These are phyloP conservation scores for Diadegma fenestrale DNA, from an alignment of 2,888 invertebrate genomes.

Conservation along the genomic window DNA sequence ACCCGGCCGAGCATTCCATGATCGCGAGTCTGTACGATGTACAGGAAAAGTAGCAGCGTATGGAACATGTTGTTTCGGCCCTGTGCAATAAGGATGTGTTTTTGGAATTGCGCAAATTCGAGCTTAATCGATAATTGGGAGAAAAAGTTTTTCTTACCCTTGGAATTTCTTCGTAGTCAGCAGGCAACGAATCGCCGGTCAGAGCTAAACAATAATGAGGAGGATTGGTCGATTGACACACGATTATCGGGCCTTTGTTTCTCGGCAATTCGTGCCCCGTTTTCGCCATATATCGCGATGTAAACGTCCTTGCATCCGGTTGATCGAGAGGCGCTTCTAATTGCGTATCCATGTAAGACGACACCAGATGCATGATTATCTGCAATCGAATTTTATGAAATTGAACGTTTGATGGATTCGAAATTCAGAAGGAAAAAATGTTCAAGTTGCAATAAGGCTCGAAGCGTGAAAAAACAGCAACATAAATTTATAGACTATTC, in stretches of 20 bases:
- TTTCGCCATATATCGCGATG: conserved; percentile 84
- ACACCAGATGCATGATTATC: conserved; percentile 94
- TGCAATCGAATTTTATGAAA: conserved; percentile 77
- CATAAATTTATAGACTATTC: neutral
- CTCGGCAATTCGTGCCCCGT: conserved; percentile 85
- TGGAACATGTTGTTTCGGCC: conserved; percentile 96
- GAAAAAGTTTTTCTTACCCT: conserved; percentile 85
- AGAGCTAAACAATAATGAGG: conserved; percentile 90
- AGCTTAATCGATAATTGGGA: neutral
- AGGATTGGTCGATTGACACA: conserved; percentile 89
- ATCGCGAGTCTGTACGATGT: conserved; percentile 90
- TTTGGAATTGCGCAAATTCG: neutral
- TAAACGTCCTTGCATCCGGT: conserved; percentile 89
- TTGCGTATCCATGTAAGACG: conserved; percentile 94
- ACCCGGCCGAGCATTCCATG: conserved; percentile 92
- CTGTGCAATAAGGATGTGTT: conserved; percentile 83
- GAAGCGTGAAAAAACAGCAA: no score
- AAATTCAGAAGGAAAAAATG: neutral
- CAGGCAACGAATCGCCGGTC: conserved; percentile 78
- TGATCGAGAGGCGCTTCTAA: conserved; percentile 89
- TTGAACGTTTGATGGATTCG: neutral
- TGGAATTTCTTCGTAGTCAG: conserved; percentile 89
- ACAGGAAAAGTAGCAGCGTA: conserved; percentile 92
- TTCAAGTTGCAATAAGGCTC: neutral
- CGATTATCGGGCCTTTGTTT: conserved; percentile 86